A percentile compares a stretch with the other conserved stretches of the same genome.
phyloP scores from a whole-genome alignment of 2,113 vertebrate species.

The Podocnemis expansa region DNA sequence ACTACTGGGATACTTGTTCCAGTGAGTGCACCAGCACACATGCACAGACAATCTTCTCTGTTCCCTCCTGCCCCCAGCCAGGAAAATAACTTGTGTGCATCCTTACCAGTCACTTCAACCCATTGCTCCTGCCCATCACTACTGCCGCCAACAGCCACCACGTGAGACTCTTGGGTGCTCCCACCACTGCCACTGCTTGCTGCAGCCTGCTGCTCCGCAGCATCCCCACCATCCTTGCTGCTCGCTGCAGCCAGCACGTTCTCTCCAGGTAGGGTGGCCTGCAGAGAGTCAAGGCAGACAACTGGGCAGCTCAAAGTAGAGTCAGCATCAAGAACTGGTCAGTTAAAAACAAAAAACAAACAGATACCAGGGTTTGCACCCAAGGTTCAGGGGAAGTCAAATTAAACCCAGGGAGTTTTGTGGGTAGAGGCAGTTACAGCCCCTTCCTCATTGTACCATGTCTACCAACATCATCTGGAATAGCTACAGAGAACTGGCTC shows the following conservation, averaged over 20 bases:
- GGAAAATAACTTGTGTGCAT: background rate
- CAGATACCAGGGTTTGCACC: background rate
- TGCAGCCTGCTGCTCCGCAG: background rate
- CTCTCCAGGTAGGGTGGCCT: background rate
- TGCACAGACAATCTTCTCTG: no score
- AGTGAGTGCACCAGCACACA: background rate
- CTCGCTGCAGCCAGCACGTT: rapidly evolving
- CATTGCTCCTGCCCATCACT: background rate
- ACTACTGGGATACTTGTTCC: background rate
- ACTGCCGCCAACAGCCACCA: rapidly evolving
- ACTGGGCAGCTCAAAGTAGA: background rate
- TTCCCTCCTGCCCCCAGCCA: background rate
- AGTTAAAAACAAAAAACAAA: no score
- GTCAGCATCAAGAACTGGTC: rapidly evolving
- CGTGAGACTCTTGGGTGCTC: background rate
- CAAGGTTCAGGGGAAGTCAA: rapidly evolving
- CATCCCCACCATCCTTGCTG: no score
- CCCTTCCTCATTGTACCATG: rapidly evolving
- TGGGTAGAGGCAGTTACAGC: background rate
- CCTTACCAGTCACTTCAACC: background rate
- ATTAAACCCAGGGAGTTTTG: background rate
- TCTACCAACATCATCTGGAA: background rate
- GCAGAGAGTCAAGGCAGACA: background rate
- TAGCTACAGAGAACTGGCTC: background rate
- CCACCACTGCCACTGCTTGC: background rate